A percentile compares a stretch with the other conserved stretches of the same genome.
Evolutionary conservation across 2,888 invertebrate species (phyloP).

Genomic region (Aphodius granarius): DNA sequence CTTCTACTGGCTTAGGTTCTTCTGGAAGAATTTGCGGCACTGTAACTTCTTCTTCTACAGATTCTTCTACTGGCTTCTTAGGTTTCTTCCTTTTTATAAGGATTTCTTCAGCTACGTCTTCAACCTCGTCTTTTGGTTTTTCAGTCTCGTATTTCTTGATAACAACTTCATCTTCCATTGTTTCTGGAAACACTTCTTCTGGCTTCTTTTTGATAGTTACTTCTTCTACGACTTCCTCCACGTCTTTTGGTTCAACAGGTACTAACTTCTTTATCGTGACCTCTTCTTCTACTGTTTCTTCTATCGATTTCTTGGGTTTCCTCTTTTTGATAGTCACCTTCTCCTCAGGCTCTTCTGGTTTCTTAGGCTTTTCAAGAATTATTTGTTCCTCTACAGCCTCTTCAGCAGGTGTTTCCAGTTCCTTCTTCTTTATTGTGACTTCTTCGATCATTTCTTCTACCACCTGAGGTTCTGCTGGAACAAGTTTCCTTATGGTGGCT

Average conservation of each 20-base stretch:
- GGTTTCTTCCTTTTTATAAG: slow-evolving; percentile 48
- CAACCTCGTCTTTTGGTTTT: slow-evolving; percentile 45
- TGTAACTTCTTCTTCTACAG: slow-evolving; percentile 35
- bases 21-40: slow-evolving; percentile 28
- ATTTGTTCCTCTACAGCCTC: slow-evolving; percentile 38
- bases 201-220: slow-evolving; percentile 38
- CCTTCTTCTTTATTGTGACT: slow-evolving; percentile 49
- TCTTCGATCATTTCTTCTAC: slow-evolving; percentile 38
- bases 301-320: slow-evolving; percentile 46
- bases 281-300: slow-evolving; percentile 51
- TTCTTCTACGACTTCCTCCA: slow-evolving; percentile 40
- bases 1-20: slow-evolving; percentile 26
- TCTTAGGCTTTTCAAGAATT: slow-evolving; percentile 44
- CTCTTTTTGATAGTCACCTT: slow-evolving; percentile 55
- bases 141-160: slow-evolving; percentile 35
- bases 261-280: slow-evolving; percentile 32
- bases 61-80: slow-evolving; percentile 42
- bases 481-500: slow-evolving; percentile 38
- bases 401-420: slow-evolving; percentile 33
- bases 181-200: slow-evolving; percentile 42
- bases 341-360: slow-evolving; percentile 46
- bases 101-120: slow-evolving; percentile 49
- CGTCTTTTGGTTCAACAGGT: slow-evolving; percentile 37
- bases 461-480: slow-evolving; percentile 27
- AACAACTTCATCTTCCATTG: slow-evolving; percentile 34